Base-by-base conservation (phyloP, 2,113 vertebrate genomes). In the Macrotus californicus region DNA sequence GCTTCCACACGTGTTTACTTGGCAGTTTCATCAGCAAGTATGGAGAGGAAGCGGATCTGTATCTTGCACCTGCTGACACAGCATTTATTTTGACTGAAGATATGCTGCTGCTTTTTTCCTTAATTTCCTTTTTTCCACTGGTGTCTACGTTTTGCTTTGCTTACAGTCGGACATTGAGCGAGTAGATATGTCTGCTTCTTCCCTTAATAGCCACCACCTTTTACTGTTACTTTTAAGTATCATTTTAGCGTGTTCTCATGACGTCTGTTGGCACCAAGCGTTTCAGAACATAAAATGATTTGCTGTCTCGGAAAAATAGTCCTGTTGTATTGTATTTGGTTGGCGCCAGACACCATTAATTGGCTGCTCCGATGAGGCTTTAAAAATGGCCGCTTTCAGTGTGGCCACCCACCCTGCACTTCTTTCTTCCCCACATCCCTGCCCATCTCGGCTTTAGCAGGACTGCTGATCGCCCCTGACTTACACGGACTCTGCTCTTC, bases 81-180 rank as follows among this genome's bases (percentile, higher is more conserved):
- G n/a, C 89, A 69, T 91, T 96, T 93, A 81, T 75, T 96, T 93
- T 79, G 82, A 95, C 69, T 72, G 31, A 64, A 69, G 85, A 64
- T 31, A 46, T 6, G 9, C 8, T 76, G 18, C 54, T 87, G 59
- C 48, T 39, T 93, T 94, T 91, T 50, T 88, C 64, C 81, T 82
- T 70, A 73, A 85, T 76, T 64, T 69, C 16, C 1, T n/a, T n/a
- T n/a, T n/a, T n/a, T n/a, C n/a, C n/a, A n/a, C n/a, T n/a, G 59
- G 70, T 50, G 24, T 61, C 24, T 50, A 34, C 13, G 21, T 14
- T 88, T 77, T 90, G 83, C 67, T 94, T 93, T 83, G 84, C 80
- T 81, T 94, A 48, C 6, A 86, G 66, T 48, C 41, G 39, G 31
- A 52, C 50, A 31, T 3, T 46, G 26, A 87, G 59, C 43, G 94